Conservation (phyloP, 1,140 invertebrate genomes). For the Apolygus lucorum region DNA sequence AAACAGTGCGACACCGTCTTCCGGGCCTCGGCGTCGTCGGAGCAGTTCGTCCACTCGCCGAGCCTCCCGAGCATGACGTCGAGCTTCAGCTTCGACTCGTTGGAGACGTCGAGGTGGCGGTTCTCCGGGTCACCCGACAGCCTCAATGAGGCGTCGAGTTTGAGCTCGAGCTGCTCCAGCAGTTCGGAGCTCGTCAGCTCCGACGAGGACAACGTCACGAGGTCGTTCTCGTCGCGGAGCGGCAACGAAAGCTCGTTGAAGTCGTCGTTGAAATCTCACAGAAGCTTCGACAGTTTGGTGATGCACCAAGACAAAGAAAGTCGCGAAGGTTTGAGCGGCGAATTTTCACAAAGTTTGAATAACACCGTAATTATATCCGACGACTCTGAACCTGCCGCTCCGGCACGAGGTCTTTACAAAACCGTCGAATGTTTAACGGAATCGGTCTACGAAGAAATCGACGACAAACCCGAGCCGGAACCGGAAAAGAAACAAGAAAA, state of each 20-base stretch:
- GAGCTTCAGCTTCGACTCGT: conserved; percentile 50
- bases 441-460: conserved; percentile 16
- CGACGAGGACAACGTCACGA: conserved; percentile 28
- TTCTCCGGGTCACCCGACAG: conserved; percentile 45
- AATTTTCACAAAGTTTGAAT: conserved; percentile 34
- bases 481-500: conserved; percentile 23
- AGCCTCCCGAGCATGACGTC: conserved; percentile 43
- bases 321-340: conserved; percentile 28
- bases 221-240: conserved; percentile 31
- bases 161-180: conserved; percentile 25
- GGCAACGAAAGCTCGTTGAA: conserved; percentile 32
- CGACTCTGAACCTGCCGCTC: conserved; percentile 15
- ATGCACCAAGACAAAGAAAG: conserved; percentile 28
- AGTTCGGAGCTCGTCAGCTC: conserved; percentile 37
- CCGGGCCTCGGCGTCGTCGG: conserved; percentile 31
- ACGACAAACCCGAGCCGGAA: neutral
- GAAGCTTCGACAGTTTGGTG: conserved; percentile 44
- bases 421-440: conserved; percentile 34
- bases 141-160: conserved; percentile 37
- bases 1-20: conserved; percentile 45
- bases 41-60: conserved; percentile 36
- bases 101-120: conserved; percentile 44
- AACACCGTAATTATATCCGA: conserved; percentile 29
- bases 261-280: conserved; percentile 40
- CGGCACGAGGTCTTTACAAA: conserved; percentile 32